These are phyloP conservation scores for Diadema setosum DNA, from an alignment of 35 echinoderm and acorn worm species.

Conservation along the genomic window DNA sequence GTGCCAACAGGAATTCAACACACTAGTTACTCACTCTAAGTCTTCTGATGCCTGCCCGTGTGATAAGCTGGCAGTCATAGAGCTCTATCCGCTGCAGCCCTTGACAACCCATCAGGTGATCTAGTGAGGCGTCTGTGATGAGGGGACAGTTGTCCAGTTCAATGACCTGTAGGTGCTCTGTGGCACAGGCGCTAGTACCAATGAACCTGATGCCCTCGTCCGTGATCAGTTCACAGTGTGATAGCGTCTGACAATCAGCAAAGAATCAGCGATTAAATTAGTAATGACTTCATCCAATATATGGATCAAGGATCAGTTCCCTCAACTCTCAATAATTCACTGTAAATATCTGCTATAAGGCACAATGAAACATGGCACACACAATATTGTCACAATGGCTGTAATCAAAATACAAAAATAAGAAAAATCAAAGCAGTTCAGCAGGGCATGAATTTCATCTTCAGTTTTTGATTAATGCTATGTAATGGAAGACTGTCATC, in stretches of 20 bases:
- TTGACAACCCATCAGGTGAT: constrained; percentile 97
- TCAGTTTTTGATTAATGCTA: too few species aligned
- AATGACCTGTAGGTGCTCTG: constrained; percentile 97
- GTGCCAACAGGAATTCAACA: too few species aligned
- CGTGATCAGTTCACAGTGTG: constrained; percentile 99
- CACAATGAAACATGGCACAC: too few species aligned
- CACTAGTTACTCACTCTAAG: constrained; percentile 83
- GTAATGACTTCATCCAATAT: too few species aligned
- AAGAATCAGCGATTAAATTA: neutral
- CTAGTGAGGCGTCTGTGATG: constrained; percentile 94
- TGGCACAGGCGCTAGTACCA: constrained; percentile 91
- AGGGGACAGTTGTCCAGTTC: constrained; percentile 98
- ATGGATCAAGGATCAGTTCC: too few species aligned
- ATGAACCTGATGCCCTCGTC: constrained; percentile 96
- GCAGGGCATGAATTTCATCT: too few species aligned
- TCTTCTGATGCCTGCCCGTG: constrained; percentile 90
- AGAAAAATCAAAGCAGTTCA: too few species aligned
- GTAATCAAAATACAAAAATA: too few species aligned
- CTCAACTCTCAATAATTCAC: too few species aligned
- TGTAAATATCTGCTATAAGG: too few species aligned
- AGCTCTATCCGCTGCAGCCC: constrained; percentile 86
- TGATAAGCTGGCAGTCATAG: constrained; percentile 98
- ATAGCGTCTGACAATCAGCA: constrained; percentile 65
- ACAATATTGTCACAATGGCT: too few species aligned
- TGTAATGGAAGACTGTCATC: too few species aligned